These are phyloP conservation scores for Thaleichthys pacificus DNA, from an alignment of 2,797 vertebrate genomes.

Conservation along the genomic window DNA sequence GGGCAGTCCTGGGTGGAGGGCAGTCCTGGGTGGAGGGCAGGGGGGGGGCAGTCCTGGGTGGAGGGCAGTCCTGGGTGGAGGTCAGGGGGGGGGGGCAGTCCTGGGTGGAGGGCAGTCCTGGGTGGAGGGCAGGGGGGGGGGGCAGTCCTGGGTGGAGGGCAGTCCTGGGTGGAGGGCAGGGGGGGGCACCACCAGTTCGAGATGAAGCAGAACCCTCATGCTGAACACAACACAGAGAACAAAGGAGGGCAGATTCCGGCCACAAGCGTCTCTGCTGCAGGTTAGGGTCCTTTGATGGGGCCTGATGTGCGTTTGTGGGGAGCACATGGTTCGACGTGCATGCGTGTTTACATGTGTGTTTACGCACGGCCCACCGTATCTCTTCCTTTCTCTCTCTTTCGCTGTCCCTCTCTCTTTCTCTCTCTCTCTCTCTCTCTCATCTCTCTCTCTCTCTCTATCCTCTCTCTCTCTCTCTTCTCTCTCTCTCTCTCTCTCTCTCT, in stretches of 20 bases:
- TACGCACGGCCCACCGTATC: conserved; percentile 59
- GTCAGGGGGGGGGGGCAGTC: conserved; percentile 23
- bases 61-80: conserved; percentile 42
- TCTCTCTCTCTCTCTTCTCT: no score
- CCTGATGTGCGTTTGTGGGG: conserved; percentile 71
- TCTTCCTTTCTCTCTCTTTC: conserved; percentile 17
- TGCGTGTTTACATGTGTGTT: conserved; percentile 68
- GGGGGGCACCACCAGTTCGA: conserved; percentile 39
- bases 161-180: no score
- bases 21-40: no score
- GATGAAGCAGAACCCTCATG: conserved; percentile 62
- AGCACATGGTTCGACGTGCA: conserved; percentile 64
- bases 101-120: no score
- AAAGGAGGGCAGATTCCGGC: conserved; percentile 49
- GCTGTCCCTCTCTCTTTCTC: conserved; percentile 59
- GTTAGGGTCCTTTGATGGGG: conserved; percentile 70
- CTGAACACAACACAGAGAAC: conserved; percentile 57
- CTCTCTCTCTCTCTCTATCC: no score
- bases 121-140: no score
- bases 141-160: no score
- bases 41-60: no score
- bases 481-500: no score
- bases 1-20: no score
- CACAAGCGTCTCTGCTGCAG: conserved; percentile 66
- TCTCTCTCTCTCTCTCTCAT: no score